Percentiles rank a stretch among this genome's conserved stretches.
Evolutionary conservation across 2,888 invertebrate species (phyloP).

Genomic region (Dicyrtomina minuta): DNA sequence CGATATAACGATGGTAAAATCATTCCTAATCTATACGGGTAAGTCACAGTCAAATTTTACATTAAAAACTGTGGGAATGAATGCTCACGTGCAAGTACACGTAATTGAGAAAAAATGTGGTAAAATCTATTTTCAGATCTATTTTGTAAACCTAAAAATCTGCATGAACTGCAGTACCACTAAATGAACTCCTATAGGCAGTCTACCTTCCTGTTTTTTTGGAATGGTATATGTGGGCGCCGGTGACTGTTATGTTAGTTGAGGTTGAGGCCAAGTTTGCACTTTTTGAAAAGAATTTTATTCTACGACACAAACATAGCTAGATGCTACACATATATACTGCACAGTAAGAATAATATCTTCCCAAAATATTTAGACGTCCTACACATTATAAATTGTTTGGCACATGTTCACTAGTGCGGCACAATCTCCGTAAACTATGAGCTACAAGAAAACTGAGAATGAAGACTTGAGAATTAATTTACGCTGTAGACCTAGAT

Average conservation of each 20-base stretch:
- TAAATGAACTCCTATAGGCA: background rate
- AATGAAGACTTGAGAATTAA: background rate
- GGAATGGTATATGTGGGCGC: too few relatives aligned
- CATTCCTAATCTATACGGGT: background rate
- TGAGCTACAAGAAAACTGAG: background rate
- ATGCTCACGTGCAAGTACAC: slow-evolving; percentile 13
- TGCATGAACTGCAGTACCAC: background rate
- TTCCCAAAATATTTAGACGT: too few relatives aligned
- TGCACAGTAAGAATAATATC: too few relatives aligned
- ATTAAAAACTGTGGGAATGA: background rate
- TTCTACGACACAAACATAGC: too few relatives aligned
- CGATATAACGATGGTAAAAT: background rate
- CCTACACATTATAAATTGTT: background rate
- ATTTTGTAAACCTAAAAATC: background rate
- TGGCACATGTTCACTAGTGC: background rate
- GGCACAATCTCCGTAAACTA: background rate
- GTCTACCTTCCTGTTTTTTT: slow-evolving; percentile 5
- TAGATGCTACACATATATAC: too few relatives aligned
- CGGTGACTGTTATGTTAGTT: background rate
- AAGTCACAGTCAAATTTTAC: background rate
- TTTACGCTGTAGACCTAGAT: too few relatives aligned
- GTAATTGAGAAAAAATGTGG: slow-evolving; percentile 19
- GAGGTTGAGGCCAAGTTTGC: background rate
- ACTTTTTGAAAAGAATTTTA: background rate
- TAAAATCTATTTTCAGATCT: slow-evolving; percentile 23